phyloP scores from a whole-genome alignment of 1,140 invertebrate species.

The Eupristina koningsbergeri region DNA sequence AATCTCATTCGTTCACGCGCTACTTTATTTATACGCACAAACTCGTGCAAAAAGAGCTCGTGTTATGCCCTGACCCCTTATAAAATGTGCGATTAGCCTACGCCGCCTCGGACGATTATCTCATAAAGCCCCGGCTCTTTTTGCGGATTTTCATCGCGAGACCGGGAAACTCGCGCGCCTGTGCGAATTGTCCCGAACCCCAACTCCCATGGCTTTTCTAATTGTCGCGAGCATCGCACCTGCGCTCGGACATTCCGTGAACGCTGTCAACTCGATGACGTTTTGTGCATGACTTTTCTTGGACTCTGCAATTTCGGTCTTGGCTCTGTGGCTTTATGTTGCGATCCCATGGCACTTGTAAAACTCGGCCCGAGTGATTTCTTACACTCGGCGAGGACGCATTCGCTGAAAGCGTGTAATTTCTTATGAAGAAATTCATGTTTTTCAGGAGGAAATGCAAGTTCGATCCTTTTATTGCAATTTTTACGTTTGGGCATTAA shows the following conservation, averaged over 20 bases:
- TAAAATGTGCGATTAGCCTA: slow-evolving; percentile 42
- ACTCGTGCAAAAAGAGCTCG: not conserved
- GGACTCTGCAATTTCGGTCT: not conserved
- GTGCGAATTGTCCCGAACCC: not conserved
- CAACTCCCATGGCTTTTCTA: not conserved
- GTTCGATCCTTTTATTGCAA: not conserved
- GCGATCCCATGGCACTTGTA: not conserved
- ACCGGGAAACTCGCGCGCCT: slow-evolving; percentile 6
- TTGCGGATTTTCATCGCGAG: not conserved
- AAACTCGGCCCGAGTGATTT: not conserved
- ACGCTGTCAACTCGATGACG: not conserved
- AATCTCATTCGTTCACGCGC: not conserved
- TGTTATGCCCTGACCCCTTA: not conserved
- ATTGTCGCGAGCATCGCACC: not conserved
- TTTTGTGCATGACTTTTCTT: not conserved
- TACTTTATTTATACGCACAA: slow-evolving; percentile 7
- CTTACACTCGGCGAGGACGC: not conserved
- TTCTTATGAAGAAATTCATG: not conserved
- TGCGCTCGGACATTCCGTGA: not conserved
- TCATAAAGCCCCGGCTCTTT: slow-evolving; percentile 10
- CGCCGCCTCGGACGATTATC: slow-evolving; percentile 26
- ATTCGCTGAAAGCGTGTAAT: not conserved
- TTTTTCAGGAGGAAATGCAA: not conserved
- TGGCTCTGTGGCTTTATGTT: too few species aligned
- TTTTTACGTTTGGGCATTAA: too few species aligned